These are phyloP conservation scores for Drosophila dives DNA, from an alignment of 2,888 invertebrate genomes.

Conservation along the genomic window DNA sequence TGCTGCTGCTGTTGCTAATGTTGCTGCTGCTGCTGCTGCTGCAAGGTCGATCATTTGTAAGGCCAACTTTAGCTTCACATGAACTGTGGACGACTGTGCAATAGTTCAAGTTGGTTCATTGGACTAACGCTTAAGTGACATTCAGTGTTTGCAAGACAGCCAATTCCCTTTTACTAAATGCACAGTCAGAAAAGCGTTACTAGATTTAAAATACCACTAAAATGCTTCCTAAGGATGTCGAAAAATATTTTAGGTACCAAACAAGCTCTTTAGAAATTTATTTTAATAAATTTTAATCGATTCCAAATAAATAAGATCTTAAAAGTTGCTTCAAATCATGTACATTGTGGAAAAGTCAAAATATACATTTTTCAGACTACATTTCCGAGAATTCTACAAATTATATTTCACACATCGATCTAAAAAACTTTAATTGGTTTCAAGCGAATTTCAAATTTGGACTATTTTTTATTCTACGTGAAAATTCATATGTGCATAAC, in stretches of 20 bases:
- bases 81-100: slow-evolving; percentile 10
- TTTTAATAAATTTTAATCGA: neutral
- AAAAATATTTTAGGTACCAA: too few relatives aligned
- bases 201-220: neutral
- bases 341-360: neutral
- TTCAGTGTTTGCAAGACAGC: neutral
- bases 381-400: neutral
- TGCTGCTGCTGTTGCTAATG: slow-evolving; percentile 11
- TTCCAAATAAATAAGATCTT: neutral
- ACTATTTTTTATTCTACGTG: neutral
- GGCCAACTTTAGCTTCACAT: slow-evolving; percentile 49
- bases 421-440: neutral
- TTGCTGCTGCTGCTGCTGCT: slow-evolving; percentile 22
- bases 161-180: slow-evolving; percentile 7
- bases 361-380: neutral
- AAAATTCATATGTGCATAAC: neutral
- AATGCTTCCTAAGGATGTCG: too few relatives aligned
- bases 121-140: slow-evolving; percentile 29
- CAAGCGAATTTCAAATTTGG: neutral
- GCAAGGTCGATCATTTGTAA: slow-evolving; percentile 70
- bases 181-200: neutral
- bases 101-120: slow-evolving; percentile 43
- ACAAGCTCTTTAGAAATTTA: neutral
- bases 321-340: neutral
- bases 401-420: neutral